phyloP scores from a whole-genome alignment of 1,140 invertebrate species.

The Phymorhynchus buccinoides region DNA sequence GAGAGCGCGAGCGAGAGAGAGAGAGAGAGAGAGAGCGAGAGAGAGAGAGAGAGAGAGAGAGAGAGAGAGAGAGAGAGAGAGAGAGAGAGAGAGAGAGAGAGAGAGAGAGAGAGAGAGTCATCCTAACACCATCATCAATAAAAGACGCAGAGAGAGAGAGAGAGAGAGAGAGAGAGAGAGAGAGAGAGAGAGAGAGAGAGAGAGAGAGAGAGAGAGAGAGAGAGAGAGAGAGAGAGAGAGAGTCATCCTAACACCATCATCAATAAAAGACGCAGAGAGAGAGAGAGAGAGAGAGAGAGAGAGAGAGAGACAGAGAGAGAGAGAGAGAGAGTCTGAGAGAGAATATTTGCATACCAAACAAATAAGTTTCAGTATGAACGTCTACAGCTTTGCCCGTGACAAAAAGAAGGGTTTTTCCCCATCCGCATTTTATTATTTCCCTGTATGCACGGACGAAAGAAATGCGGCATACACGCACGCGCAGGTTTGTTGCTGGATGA shows the following conservation, averaged over 20 bases:
- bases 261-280: not conserved
- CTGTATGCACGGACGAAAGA: no score
- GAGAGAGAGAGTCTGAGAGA: not conserved
- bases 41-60: constrained; percentile 1
- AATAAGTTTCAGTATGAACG: not conserved
- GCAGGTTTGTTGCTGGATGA: no score
- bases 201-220: not conserved
- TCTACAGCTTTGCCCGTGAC: not conserved
- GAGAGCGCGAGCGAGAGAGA: not conserved
- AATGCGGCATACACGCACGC: no score
- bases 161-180: not conserved
- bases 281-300: not conserved
- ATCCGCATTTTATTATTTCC: no score
- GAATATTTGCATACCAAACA: no score
- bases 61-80: constrained; percentile 6
- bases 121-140: no score
- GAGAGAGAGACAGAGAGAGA: not conserved
- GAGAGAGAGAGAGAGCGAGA: not conserved
- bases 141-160: not conserved
- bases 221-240: not conserved
- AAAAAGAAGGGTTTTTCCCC: no score
- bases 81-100: not conserved
- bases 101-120: constrained; percentile 4
- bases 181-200: not conserved
- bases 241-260: no score